Evolutionary conservation across 2,888 invertebrate genomes (phyloP).

Genomic region (Spicauda simplicius): DNA sequence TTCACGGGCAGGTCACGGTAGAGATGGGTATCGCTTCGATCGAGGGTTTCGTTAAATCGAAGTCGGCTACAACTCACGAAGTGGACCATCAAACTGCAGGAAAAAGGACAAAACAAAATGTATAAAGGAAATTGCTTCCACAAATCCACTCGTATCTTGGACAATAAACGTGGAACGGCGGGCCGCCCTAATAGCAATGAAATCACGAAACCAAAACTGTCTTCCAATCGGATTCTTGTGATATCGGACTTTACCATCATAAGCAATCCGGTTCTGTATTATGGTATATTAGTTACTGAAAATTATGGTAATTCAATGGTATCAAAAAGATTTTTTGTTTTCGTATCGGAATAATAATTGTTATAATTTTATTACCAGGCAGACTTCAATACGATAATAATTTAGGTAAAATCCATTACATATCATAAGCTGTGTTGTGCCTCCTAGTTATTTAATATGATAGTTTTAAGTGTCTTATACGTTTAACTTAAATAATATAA

Average conservation of each 20-base stretch:
- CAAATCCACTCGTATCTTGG: slow-evolving; percentile 85
- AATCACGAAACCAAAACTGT: slow-evolving; percentile 84
- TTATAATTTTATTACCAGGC: too few relatives aligned
- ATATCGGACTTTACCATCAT: slow-evolving; percentile 34
- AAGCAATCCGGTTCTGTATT: slow-evolving; percentile 18
- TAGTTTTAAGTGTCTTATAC: too few relatives aligned
- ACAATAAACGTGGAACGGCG: slow-evolving; percentile 81
- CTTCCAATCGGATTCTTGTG: slow-evolving; percentile 50
- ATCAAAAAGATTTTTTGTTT: background rate
- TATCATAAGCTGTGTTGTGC: too few relatives aligned
- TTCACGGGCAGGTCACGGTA: slow-evolving; percentile 57
- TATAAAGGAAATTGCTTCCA: slow-evolving; percentile 85
- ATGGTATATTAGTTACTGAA: slow-evolving; percentile 18
- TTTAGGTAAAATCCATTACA: too few relatives aligned
- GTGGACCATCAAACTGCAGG: slow-evolving; percentile 82
- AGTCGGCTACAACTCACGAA: slow-evolving; percentile 78
- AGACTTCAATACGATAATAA: too few relatives aligned
- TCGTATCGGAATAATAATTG: too few relatives aligned
- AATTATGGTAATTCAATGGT: background rate
- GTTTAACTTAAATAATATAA: too few relatives aligned
- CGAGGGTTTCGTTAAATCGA: slow-evolving; percentile 77
- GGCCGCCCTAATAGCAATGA: slow-evolving; percentile 83
- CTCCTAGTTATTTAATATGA: too few relatives aligned
- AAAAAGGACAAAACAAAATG: slow-evolving; percentile 85
- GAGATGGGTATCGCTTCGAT: slow-evolving; percentile 78